A percentile compares a stretch with the other conserved stretches of the same genome.
phyloP scores from a whole-genome alignment of 2,113 vertebrate genomes.

The Megaceryle torquata region DNA sequence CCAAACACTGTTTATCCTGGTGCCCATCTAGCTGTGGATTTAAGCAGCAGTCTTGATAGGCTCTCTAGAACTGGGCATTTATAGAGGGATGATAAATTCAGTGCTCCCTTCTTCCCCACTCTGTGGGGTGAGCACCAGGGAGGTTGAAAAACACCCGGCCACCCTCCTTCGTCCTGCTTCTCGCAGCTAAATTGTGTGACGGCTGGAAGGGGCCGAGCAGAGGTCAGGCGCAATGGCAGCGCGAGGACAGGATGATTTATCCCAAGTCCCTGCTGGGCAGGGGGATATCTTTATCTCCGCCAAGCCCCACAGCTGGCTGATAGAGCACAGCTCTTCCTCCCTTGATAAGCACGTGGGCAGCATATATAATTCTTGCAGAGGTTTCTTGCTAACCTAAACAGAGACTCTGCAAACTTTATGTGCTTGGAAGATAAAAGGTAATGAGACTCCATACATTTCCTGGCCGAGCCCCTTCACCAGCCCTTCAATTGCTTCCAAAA shows the following conservation, averaged over 20 bases:
- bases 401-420: constrained; percentile 61
- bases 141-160: background rate
- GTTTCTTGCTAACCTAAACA: constrained; percentile 52
- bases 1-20: accelerated
- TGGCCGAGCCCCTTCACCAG: constrained; percentile 45
- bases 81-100: background rate
- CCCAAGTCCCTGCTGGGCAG: background rate
- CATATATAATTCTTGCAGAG: constrained; percentile 41
- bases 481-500: constrained; percentile 46
- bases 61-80: background rate
- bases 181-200: background rate
- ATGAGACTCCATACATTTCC: constrained; percentile 61
- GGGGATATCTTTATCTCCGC: constrained; percentile 47
- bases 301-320: constrained; percentile 23
- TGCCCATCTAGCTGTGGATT: accelerated
- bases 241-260: constrained; percentile 65
- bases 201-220: constrained; percentile 15
- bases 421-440: constrained; percentile 60
- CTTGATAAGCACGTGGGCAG: constrained; percentile 38
- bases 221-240: constrained; percentile 2
- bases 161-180: background rate
- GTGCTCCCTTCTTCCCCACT: background rate
- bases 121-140: background rate
- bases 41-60: accelerated
- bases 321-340: constrained; percentile 14